Evolutionary conservation across 1,140 invertebrate genomes (phyloP).

Genomic region (Meloidogyne chitwoodi): DNA sequence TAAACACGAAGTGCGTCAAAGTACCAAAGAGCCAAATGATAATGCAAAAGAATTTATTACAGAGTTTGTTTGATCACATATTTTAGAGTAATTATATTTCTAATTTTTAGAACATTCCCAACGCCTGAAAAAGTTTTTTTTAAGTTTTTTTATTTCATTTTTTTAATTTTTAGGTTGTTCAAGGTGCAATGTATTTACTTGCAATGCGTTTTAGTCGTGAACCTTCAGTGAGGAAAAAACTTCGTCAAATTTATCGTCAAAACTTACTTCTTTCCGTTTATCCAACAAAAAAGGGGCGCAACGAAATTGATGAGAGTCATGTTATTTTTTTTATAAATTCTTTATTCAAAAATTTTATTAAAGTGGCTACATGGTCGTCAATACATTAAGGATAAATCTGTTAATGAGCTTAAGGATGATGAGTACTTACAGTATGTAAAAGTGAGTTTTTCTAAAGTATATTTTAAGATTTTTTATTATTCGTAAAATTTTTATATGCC

Average conservation of each 20-base stretch:
- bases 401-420: slow-evolving; percentile 80
- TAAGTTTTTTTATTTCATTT: slow-evolving; percentile 58
- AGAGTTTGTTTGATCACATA: slow-evolving; percentile 13
- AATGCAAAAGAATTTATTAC: slow-evolving; percentile 38
- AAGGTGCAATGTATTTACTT: slow-evolving; percentile 86
- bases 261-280: slow-evolving; percentile 75
- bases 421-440: slow-evolving; percentile 73
- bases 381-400: slow-evolving; percentile 89
- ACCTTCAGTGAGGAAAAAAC: slow-evolving; percentile 74
- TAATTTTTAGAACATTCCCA: slow-evolving; percentile 59
- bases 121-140: slow-evolving; percentile 55
- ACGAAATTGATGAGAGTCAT: slow-evolving; percentile 73
- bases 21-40: slow-evolving; percentile 66
- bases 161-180: slow-evolving; percentile 55
- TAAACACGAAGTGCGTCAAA: slow-evolving; percentile 91
- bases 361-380: slow-evolving; percentile 72
- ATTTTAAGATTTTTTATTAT: too few species aligned
- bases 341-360: neutral
- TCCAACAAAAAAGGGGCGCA: slow-evolving; percentile 72
- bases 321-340: neutral
- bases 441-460: slow-evolving; percentile 12
- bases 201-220: slow-evolving; percentile 86
- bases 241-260: slow-evolving; percentile 85
- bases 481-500: too few species aligned
- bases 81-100: neutral